Percentiles rank a stretch among this genome's conserved stretches.
These are phyloP conservation scores for Eidolon dupreanum DNA, from an alignment of 2,797 vertebrate genomes.

Conservation along the genomic window DNA sequence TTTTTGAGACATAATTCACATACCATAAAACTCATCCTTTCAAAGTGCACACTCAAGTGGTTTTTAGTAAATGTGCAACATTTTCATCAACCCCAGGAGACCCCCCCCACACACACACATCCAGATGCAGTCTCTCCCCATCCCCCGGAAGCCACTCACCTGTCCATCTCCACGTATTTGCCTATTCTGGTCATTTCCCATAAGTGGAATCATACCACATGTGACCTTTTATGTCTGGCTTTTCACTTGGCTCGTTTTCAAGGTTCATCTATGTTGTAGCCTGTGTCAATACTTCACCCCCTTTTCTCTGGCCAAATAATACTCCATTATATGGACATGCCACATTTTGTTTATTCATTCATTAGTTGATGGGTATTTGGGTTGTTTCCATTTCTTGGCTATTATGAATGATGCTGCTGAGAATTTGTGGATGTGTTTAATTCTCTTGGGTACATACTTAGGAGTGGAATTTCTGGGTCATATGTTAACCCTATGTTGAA, in stretches of 20 bases:
- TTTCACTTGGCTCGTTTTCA: background rate
- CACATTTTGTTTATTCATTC: background rate
- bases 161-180: background rate
- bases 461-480: background rate
- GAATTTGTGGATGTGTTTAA: background rate
- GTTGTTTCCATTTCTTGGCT: background rate
- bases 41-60: background rate
- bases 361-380: background rate
- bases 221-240: background rate
- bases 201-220: background rate
- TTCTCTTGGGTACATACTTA: background rate
- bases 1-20: background rate
- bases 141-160: background rate
- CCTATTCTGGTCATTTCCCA: background rate
- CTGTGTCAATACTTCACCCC: background rate
- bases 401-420: background rate
- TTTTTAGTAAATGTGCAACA: background rate
- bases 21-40: background rate
- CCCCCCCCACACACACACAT: background rate
- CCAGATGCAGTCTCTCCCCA: background rate
- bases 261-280: background rate
- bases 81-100: background rate
- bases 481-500: background rate
- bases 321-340: background rate
- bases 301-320: background rate